Base-by-base conservation (phyloP, 53 echinoderm and acorn worm genomes). In the Hippasteria phrygiana region DNA sequence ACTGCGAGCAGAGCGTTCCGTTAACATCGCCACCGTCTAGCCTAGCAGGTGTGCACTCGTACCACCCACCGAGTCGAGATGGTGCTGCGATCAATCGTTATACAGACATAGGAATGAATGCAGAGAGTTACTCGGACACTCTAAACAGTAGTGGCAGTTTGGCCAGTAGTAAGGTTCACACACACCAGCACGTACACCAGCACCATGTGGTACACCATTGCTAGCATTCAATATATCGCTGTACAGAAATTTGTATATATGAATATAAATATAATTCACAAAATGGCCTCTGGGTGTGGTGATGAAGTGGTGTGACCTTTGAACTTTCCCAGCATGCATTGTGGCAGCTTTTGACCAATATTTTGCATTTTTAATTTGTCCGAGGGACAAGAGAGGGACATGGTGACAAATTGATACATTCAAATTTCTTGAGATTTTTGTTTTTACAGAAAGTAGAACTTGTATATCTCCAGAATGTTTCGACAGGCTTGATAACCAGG, bases 1-100 rank as follows among this genome's bases (percentile, higher is more conserved):
- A 93, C 66, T 92, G 87, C 42, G 94, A 92, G 55, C 89, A 92
- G 71, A 92, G 92, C 45, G 86, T 92, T 6, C 87, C 87, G 18
- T 66, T 88, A n/a, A 91, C 80, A 9, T 71, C 69, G 32, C 89
- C 78, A 29, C 89, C 69, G 20, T 56, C 70, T 7, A 89, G 80
- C 72, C 69, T 78, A 4, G 80, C 41, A 47, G 73, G 87, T 47
- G 88, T 88, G 5, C 78, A 53, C 59, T 72, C 65, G 43, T 76
- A 56, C 18, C 72, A 88, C 65, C 78, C 80, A 33, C 71, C 89
- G 9, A 89, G 89, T 29, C 72, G 90, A 26, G 90, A 90, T 1
- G 75, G 75, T 20, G 82, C 74, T 0, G 90, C 74, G 11, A 32
- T 91, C 0, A 91, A 91, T 32, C 43, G 88, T 17, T 91, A 91